Evolutionary conservation across 1,140 invertebrate species (phyloP).

Genomic region (Batillaria attramentaria): DNA sequence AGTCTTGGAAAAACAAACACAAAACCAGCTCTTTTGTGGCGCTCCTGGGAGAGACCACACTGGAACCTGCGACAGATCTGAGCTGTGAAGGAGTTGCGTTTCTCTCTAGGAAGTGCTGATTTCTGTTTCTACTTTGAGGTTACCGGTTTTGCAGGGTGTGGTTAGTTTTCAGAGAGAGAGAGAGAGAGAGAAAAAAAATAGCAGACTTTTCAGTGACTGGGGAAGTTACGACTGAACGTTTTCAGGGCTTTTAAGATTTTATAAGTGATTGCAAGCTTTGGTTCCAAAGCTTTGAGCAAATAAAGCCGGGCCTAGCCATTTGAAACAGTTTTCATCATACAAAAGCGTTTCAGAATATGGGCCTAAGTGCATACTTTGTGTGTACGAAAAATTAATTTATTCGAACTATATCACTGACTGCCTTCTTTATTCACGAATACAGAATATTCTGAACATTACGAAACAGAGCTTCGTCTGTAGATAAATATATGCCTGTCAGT

Average conservation of each 20-base stretch:
- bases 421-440: too few species aligned
- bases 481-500: too few species aligned
- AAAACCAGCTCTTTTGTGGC: not conserved
- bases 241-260: too few species aligned
- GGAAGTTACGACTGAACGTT: not conserved
- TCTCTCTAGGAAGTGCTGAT: not conserved
- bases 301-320: not conserved
- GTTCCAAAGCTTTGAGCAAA: not conserved
- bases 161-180: not conserved
- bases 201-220: not conserved
- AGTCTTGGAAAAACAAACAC: not conserved
- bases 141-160: not conserved
- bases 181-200: not conserved
- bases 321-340: not conserved
- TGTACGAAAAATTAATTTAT: too few species aligned
- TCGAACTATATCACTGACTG: too few species aligned
- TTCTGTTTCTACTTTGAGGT: conserved; percentile 19
- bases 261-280: too few species aligned
- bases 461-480: too few species aligned
- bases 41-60: not conserved
- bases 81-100: too few species aligned
- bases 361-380: not conserved
- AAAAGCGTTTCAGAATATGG: not conserved
- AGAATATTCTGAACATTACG: too few species aligned
- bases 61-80: conserved; percentile 7